Conservation (phyloP, 1,140 invertebrate species). For the Sitodiplosis mosellana region DNA sequence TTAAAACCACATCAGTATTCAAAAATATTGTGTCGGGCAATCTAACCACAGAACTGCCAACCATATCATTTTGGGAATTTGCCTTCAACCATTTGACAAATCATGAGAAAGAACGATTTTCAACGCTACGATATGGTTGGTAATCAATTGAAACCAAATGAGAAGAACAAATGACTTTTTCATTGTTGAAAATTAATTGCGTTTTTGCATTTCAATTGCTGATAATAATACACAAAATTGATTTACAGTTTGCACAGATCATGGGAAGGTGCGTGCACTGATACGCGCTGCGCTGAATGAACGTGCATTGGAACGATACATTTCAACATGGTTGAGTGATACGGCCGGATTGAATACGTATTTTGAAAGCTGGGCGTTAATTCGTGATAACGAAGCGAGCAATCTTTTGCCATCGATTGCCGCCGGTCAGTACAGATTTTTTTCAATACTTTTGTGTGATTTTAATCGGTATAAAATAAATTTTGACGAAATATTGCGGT, state of each 20-base stretch:
- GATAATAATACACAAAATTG: too few relatives aligned
- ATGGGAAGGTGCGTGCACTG: conserved; percentile 60
- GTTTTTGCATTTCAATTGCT: too few relatives aligned
- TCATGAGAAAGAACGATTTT: conserved; percentile 63
- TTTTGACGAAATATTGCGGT: too few relatives aligned
- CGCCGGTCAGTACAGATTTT: conserved; percentile 39
- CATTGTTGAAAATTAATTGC: too few relatives aligned
- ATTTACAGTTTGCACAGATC: conserved; percentile 41
- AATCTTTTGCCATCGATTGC: conserved; percentile 60
- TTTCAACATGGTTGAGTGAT: conserved; percentile 48
- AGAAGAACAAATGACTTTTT: too few relatives aligned
- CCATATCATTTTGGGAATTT: conserved; percentile 33
- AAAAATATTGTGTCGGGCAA: conserved; percentile 19
- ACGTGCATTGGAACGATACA: conserved; percentile 56
- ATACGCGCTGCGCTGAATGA: conserved; percentile 69
- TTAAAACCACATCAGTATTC: conserved; percentile 22
- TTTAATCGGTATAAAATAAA: too few relatives aligned
- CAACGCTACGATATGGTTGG: conserved; percentile 38
- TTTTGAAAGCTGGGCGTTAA: conserved; percentile 53
- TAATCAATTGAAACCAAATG: too few relatives aligned
- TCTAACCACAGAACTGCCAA: conserved; percentile 4
- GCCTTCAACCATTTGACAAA: conserved; percentile 46
- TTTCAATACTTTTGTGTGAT: too few relatives aligned
- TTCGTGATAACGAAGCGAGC: conserved; percentile 52
- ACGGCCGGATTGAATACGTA: conserved; percentile 39